Base-by-base conservation (phyloP, 1,140 invertebrate species). In the Coelopa frigida region DNA sequence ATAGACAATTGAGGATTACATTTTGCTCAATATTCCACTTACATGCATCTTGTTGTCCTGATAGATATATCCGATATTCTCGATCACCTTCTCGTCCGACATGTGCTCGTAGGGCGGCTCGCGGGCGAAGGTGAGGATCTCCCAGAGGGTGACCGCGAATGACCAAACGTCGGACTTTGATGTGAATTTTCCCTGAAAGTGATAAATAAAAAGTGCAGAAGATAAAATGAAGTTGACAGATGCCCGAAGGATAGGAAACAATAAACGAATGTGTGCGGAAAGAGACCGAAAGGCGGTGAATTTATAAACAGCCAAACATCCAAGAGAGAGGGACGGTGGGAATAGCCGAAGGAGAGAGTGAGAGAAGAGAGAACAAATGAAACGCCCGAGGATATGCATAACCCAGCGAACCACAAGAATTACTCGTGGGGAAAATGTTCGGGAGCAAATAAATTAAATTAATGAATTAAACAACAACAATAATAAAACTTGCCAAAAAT, bases 91-190 rank as follows among this genome's bases (percentile, higher is more conserved):
- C 57, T 86, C 79, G 73, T 91, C 85, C 29, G 75, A 78, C 53
- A 87, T 72, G 53, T 85, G 80, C 55, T 85, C 80, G 63, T 82
- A 89, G n/a, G 87, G 87, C 56, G 87, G 86, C 50, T 89, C 82
- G 33, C 84, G 71, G 7, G 85, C 85, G 65, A 89, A 87, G 11
- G 87, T 89, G 51, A 94, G 72, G 38, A 93, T 85, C 73, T 93
- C 90, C 89, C 89, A 94, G 22, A 91, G 73, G 27, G 86, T 84
- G 3, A 92, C 85, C n/a, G 84, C 88, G 63, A 91, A 92, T 22
- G 86, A 80, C 89, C 88, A 92, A 7, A 91, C 87, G 70, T 90
- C 87, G 54, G 85, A 89, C 59, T 91, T 89, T 15, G 81, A 83
- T 4, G 85, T 85, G 62, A 85, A 89, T 67, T 88, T 89, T 23